Evolutionary conservation across 2,888 invertebrate genomes (phyloP).

Genomic region (Oasisia sp.): DNA sequence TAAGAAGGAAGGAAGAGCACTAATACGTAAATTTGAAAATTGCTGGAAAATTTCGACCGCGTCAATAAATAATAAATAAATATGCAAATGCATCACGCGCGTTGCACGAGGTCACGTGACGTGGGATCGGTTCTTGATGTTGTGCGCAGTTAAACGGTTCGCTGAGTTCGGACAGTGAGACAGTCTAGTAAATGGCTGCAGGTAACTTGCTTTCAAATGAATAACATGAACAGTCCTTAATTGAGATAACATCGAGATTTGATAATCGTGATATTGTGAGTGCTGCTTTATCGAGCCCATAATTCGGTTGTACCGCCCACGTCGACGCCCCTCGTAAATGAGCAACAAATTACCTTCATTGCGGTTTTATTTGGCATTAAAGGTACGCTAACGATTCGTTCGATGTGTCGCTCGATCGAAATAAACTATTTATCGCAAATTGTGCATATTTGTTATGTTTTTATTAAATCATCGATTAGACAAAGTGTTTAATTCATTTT

Average conservation of each 20-base stretch:
- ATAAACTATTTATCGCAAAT: too few relatives aligned
- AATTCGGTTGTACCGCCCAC: neutral
- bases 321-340: neutral
- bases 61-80: neutral
- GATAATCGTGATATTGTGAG: neutral
- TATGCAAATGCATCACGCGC: neutral
- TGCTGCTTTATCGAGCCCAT: constrained; percentile 4
- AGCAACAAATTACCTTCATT: neutral
- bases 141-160: neutral
- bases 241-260: neutral
- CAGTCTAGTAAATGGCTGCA: neutral
- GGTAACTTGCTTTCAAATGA: neutral
- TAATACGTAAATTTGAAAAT: neutral
- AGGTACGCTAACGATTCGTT: neutral
- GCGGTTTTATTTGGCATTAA: neutral
- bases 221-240: neutral
- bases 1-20: neutral
- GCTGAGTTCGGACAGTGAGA: neutral
- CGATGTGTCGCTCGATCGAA: neutral
- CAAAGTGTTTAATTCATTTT: neutral
- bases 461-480: neutral
- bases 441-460: neutral
- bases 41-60: neutral
- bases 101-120: neutral
- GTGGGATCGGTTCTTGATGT: neutral